Base-by-base conservation (phyloP, 2,113 vertebrate genomes). In the Podiceps cristatus region DNA sequence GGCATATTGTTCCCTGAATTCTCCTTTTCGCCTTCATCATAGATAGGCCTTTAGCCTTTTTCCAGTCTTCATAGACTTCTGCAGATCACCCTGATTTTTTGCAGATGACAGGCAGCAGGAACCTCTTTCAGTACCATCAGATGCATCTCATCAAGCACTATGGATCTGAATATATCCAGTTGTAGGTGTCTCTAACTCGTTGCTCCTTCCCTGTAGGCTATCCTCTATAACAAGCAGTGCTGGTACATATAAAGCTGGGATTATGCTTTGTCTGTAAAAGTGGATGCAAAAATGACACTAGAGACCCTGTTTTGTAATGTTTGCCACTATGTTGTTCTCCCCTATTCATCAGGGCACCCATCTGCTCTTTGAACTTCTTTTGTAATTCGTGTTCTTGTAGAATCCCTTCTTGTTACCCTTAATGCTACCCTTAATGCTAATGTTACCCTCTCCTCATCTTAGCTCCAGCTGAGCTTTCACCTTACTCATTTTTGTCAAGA, bases 291-390 rank as follows among this genome's bases (percentile, higher is more conserved):
- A 73, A 64, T 52, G 15, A 76, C 33, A 86, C 1, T 12, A 8
- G 20, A 5, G 35, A 56, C 6, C 7, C 8, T 75, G 22, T 53
- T 77, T 47, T 66, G 29, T 49, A 73, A 35, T 33, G 18, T 18
- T 77, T 69, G 44, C 20, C 9, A 15, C 18, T 74, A 8, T 27
- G 22, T 49, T 80, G 58, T 24, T 74, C 16, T 66, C 13, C 14
- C 3, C 13, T 15, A 25, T 40, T 82, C 12, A 74, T 29, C 0
- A 0, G 11, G 4, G 8, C 42, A 11, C 24, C 80, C 47, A 80
- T 28, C 40, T 13, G 10, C 31, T 82, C n/a, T 79, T n/a, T 40
- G n/a, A 93, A 75, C 22, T 64, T 82, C 27, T 80, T 81, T 37
- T 55, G 40, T 49, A 75, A 47, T 72, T 35, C 58, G 13, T 10